These are phyloP conservation scores for Gavialis gangeticus DNA, from an alignment of 2,113 vertebrate genomes.

Conservation along the genomic window DNA sequence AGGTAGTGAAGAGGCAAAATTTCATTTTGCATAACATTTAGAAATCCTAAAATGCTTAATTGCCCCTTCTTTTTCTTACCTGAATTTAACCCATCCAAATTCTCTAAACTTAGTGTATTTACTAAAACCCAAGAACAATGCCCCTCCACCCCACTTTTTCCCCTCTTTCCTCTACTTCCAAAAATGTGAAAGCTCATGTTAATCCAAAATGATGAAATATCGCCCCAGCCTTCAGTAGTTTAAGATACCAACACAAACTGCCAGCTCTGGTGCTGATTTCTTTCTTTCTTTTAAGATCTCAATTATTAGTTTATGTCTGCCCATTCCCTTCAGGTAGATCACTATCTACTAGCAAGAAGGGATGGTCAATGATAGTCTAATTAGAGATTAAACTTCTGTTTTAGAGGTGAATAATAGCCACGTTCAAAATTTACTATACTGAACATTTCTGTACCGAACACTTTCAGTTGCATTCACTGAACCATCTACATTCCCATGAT, in stretches of 20 bases:
- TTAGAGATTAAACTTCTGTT: neutral
- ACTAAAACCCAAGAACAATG: neutral
- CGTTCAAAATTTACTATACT: neutral
- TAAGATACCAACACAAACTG: neutral
- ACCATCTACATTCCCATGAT: neutral
- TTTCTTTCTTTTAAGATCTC: no score
- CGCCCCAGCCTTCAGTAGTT: neutral
- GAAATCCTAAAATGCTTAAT: conserved; percentile 2
- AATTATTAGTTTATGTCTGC: neutral
- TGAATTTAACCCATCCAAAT: conserved; percentile 40
- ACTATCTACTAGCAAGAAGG: neutral
- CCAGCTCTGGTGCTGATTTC: neutral
- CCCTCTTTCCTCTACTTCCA: neutral
- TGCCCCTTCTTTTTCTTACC: neutral
- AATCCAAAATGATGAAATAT: neutral
- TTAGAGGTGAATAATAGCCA: neutral
- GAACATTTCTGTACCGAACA: neutral
- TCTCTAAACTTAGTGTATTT: neutral
- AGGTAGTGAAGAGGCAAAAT: conserved; percentile 18
- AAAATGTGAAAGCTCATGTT: neutral
- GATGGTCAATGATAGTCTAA: neutral
- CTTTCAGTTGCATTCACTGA: neutral
- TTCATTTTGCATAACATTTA: conserved; percentile 15
- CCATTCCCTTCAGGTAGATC: neutral
- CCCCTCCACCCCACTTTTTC: neutral